A percentile compares a stretch with the other conserved stretches of the same genome.
Evolutionary conservation across 2,797 vertebrate genomes (phyloP).

Genomic region (Sorex maritimensis): DNA sequence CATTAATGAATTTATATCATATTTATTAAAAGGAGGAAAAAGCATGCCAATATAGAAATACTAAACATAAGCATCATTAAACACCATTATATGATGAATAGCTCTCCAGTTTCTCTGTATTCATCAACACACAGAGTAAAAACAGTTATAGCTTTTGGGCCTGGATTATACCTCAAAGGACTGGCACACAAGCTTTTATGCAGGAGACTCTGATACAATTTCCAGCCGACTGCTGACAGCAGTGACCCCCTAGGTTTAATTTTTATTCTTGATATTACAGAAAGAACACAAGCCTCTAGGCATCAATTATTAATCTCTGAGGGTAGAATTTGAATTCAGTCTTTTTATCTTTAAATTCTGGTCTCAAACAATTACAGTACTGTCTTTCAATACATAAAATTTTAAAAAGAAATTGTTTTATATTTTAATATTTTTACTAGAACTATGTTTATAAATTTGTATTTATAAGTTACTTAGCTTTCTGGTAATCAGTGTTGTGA

Average conservation of each 20-base stretch:
- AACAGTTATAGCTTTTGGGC: no score
- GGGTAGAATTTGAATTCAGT: background rate
- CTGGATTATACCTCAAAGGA: no score
- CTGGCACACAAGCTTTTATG: no score
- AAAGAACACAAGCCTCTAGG: background rate
- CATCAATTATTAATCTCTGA: background rate
- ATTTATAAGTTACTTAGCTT: slow-evolving; percentile 19
- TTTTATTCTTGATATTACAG: slow-evolving; percentile 26
- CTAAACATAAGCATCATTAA: no score
- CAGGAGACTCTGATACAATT: no score
- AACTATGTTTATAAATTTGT: background rate
- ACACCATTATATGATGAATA: no score
- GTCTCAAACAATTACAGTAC: background rate
- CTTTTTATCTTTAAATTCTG: background rate
- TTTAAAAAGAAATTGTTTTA: background rate
- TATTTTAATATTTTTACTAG: slow-evolving; percentile 5
- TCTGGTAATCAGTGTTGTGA: background rate
- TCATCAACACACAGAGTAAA: no score
- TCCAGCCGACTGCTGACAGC: no score
- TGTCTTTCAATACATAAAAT: background rate
- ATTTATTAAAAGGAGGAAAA: no score
- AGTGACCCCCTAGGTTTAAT: background rate
- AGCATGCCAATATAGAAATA: no score
- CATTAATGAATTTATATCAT: no score
- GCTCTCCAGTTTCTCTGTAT: no score